Conservation (phyloP, 2,113 vertebrate genomes). For the Cranoglanis bouderius region DNA sequence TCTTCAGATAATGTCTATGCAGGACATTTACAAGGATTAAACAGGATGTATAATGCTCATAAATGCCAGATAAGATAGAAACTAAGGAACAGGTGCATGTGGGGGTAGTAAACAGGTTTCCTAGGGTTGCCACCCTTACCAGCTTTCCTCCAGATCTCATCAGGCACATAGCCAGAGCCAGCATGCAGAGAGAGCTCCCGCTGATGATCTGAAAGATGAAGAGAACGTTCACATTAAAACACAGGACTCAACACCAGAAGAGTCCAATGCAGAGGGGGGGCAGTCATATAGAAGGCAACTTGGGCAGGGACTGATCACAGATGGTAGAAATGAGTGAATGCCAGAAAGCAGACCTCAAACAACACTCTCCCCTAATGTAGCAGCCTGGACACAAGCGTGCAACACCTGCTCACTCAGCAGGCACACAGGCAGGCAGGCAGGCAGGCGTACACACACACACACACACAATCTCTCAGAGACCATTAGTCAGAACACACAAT, state of each 20-base stretch:
- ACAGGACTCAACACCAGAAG: background rate
- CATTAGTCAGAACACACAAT: background rate
- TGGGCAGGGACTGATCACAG: constrained; percentile 53
- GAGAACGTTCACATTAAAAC: constrained; percentile 25
- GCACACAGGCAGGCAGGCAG: constrained; percentile 33
- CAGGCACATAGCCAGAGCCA: constrained; percentile 90
- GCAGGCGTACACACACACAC: background rate
- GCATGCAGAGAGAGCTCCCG: constrained; percentile 85
- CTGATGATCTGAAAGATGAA: constrained; percentile 81
- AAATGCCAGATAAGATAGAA: background rate
- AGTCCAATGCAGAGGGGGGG: constrained; percentile 50
- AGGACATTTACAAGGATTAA: background rate
- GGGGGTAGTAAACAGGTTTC: constrained; percentile 49
- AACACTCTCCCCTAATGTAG: constrained; percentile 52
- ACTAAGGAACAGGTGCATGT: constrained; percentile 36
- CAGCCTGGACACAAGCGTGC: constrained; percentile 48
- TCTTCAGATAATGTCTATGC: background rate
- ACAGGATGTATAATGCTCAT: background rate
- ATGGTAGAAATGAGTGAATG: constrained; percentile 47
- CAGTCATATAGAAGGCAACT: constrained; percentile 39
- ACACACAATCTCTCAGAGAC: background rate
- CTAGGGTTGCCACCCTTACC: constrained; percentile 72
- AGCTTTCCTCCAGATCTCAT: constrained; percentile 98
- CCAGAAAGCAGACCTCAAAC: constrained; percentile 50
- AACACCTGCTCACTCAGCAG: constrained; percentile 60